Base-by-base conservation (phyloP, 2,113 vertebrate species). In the Tretioscincus oriximinensis region DNA sequence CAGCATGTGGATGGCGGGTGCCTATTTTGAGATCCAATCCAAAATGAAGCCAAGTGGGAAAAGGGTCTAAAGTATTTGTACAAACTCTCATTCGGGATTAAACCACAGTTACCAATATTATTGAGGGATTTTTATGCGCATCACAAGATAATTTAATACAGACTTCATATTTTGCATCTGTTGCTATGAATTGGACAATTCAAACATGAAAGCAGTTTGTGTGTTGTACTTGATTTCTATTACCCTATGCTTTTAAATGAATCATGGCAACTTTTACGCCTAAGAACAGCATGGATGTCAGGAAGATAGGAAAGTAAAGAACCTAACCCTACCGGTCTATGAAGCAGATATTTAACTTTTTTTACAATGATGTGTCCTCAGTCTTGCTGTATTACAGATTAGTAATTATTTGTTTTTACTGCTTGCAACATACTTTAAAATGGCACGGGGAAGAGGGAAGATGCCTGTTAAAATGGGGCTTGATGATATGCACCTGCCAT, bases 401-500 rank as follows among this genome's bases (percentile, higher is more conserved):
- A 90, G 92, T 92, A 93, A 94, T 95, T 95, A 92, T 95, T 94
- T 41, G 35, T 94, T 94, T 86, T 91, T 89, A 91, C 90, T 90
- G 94, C 93, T 95, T 90, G 87, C 92, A 86, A 89, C 91, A 91
- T 93, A 93, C 93, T 95, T 95, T 94, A 95, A 94, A 95, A 95
- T 11, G 60, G 18, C 31, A 20, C 1, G 7, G 11, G 24, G 7
- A 9, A 91, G 93, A 93, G 92, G 93, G 93, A 92, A 89, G 91
- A 93, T 91, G 94, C 93, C 91, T 89, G 90, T 93, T 94, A 92
- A 94, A 93, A 94, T 91, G 91, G 94, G 93, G 91, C 83, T 94
- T 94, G 93, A 95, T 95, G 91, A 93, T 89, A 92, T 92, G 94
- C 95, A 95, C 94, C 92, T 94, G 91, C 92, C 93, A 93, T 94